These are phyloP conservation scores for Drosophila longiperda DNA, from an alignment of 2,888 invertebrate species.

Conservation along the genomic window DNA sequence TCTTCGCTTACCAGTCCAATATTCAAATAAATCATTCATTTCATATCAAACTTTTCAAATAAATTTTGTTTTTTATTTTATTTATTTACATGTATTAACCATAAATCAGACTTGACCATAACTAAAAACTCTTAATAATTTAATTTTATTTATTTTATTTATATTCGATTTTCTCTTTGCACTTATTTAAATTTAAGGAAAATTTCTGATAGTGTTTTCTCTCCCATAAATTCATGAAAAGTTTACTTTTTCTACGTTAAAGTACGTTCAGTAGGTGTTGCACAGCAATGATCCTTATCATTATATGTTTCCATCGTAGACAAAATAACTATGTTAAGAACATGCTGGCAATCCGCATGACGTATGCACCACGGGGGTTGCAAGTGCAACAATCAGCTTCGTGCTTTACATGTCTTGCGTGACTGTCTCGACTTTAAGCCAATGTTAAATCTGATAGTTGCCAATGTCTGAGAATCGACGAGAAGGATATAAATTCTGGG, in stretches of 20 bases:
- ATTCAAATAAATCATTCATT: background rate
- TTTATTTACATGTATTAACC: background rate
- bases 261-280: conserved; percentile 14
- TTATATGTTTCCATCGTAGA: conserved; percentile 8
- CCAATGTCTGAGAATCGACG: conserved; percentile 65
- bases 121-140: background rate
- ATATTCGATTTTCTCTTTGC: background rate
- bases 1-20: background rate
- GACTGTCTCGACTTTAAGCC: conserved; percentile 68
- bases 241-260: background rate
- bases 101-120: background rate
- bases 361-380: conserved; percentile 56
- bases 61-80: background rate
- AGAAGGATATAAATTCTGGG: conserved; percentile 66
- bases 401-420: conserved; percentile 38
- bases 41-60: background rate
- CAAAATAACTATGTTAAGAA: conserved; percentile 9
- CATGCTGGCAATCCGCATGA: conserved; percentile 62
- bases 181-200: background rate
- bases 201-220: no score
- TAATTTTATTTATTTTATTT: no score
- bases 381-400: conserved; percentile 57
- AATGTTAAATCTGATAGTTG: conserved; percentile 62
- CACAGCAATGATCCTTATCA: conserved; percentile 12
- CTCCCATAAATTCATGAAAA: background rate